Conservation (phyloP, 1,140 invertebrate genomes). For the Solenopsis invicta region DNA sequence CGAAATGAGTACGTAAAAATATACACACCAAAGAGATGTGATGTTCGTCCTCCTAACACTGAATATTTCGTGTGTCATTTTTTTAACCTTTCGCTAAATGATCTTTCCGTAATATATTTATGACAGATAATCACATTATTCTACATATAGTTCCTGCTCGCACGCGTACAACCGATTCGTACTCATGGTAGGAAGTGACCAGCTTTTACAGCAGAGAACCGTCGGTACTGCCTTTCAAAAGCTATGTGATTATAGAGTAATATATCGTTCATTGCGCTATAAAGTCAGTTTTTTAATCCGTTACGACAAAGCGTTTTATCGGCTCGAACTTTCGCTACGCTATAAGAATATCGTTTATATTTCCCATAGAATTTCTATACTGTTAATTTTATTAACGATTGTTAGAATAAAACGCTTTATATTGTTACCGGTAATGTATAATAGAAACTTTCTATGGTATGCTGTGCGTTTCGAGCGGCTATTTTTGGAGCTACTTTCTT, state of each 20-base stretch:
- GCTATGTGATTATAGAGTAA: constrained; percentile 62
- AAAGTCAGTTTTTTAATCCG: constrained; percentile 52
- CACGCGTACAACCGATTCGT: constrained; percentile 34
- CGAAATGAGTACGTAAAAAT: constrained; percentile 30
- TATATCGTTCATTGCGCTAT: constrained; percentile 54
- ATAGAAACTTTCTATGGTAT: constrained; percentile 41
- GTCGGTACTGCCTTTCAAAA: constrained; percentile 69
- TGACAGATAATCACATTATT: constrained; percentile 39
- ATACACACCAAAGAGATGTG: constrained; percentile 66
- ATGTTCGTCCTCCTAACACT: constrained; percentile 51
- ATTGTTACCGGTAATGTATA: constrained; percentile 71
- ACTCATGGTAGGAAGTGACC: constrained; percentile 27
- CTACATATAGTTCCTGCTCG: constrained; percentile 45
- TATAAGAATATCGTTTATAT: constrained; percentile 62
- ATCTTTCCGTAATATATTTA: constrained; percentile 27
- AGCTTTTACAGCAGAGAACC: constrained; percentile 52
- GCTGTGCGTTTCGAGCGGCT: constrained; percentile 51
- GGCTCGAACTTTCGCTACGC: constrained; percentile 54
- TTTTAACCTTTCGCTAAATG: constrained; percentile 26
- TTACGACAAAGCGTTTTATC: constrained; percentile 45
- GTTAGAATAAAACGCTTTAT: constrained; percentile 65
- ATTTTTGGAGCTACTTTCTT: constrained; percentile 58
- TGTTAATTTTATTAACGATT: constrained; percentile 72
- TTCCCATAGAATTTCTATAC: constrained; percentile 68
- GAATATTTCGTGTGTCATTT: constrained; percentile 41